Percentiles rank a stretch among this genome's conserved stretches.
Evolutionary conservation across 2,888 invertebrate species (phyloP).

Genomic region (Catocala sponsa): DNA sequence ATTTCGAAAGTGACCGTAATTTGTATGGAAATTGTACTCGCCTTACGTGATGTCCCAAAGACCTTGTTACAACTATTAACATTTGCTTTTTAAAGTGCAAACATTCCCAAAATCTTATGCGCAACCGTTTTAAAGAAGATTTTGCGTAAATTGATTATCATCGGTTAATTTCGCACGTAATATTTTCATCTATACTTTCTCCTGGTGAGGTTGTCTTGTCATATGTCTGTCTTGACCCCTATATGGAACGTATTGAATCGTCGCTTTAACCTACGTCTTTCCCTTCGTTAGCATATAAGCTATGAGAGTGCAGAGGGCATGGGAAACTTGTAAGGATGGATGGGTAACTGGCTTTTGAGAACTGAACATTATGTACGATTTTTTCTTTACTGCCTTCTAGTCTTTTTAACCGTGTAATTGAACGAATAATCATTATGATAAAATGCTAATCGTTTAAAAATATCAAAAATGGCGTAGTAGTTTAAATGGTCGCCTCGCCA

Average conservation of each 20-base stretch:
- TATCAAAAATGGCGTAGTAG: too few relatives aligned
- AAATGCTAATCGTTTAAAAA: too few relatives aligned
- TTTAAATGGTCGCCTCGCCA: too few relatives aligned
- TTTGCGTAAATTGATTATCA: constrained; percentile 5
- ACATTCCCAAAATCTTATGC: constrained; percentile 11
- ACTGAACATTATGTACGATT: background rate
- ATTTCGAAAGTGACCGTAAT: constrained; percentile 84
- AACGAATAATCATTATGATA: too few relatives aligned
- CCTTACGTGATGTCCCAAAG: constrained; percentile 72
- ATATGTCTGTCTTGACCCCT: background rate
- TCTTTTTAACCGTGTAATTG: too few relatives aligned
- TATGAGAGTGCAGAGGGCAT: constrained; percentile 41
- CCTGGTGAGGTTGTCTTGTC: background rate
- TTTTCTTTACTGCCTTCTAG: too few relatives aligned
- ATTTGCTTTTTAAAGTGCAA: constrained; percentile 56
- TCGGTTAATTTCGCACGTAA: constrained; percentile 7
- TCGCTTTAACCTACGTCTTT: constrained; percentile 23
- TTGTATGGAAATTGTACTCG: constrained; percentile 80
- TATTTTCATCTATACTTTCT: constrained; percentile 13
- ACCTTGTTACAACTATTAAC: constrained; percentile 77
- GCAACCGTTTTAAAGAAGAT: background rate
- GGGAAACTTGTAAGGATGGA: constrained; percentile 27
- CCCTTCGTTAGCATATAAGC: constrained; percentile 25
- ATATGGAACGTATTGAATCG: constrained; percentile 20
- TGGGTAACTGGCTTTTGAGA: background rate